Conservation (phyloP, 1,140 invertebrate genomes). For the Caenorhabditis inopinata region DNA sequence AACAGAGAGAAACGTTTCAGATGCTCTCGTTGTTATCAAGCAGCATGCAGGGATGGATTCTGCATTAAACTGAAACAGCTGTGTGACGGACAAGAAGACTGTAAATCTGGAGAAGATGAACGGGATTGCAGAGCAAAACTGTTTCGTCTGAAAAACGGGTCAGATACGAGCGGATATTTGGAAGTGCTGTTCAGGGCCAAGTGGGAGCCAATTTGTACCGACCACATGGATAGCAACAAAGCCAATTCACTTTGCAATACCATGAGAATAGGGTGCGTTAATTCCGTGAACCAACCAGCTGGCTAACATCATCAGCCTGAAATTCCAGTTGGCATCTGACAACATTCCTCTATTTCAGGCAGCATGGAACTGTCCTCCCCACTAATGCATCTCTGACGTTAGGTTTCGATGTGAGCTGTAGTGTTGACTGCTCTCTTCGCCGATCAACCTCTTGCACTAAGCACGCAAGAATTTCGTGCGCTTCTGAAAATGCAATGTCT, state of each 20-base stretch:
- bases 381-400: not conserved
- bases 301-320: too few species aligned
- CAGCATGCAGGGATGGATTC: conserved; percentile 33
- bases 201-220: conserved; percentile 38
- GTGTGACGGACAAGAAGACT: conserved; percentile 25
- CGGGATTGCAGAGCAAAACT: conserved; percentile 7
- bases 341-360: not conserved
- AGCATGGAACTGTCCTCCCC: not conserved
- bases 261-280: conserved; percentile 17
- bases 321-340: too few species aligned
- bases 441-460: not conserved
- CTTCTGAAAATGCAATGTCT: not conserved
- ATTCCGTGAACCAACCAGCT: too few species aligned
- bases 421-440: not conserved
- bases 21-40: conserved; percentile 36
- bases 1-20: not conserved
- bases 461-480: conserved; percentile 5
- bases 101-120: conserved; percentile 36
- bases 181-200: conserved; percentile 24
- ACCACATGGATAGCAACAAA: not conserved
- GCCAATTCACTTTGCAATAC: not conserved
- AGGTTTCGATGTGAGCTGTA: conserved; percentile 1
- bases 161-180: conserved; percentile 30
- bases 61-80: conserved; percentile 26
- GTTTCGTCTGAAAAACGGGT: conserved; percentile 30